A percentile compares a stretch with the other conserved stretches of the same genome.
Evolutionary conservation across 2,888 invertebrate genomes (phyloP).

Genomic region (Disparrhopalites patrizii): DNA sequence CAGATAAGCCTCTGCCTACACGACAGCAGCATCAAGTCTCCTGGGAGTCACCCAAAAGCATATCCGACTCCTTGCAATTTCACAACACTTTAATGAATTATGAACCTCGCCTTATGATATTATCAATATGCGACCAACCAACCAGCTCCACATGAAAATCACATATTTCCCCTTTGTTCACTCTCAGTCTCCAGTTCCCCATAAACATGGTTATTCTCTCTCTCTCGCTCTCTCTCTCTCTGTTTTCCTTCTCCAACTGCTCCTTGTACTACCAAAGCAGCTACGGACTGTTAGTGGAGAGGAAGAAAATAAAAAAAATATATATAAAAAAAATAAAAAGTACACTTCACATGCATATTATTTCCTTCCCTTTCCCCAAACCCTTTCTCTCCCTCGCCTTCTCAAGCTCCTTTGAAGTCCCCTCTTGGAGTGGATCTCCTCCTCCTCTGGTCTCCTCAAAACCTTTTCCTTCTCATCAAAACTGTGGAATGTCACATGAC

Average conservation of each 20-base stretch:
- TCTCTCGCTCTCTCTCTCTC: background rate
- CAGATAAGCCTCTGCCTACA: slow-evolving; percentile 39
- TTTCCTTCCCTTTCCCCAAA: background rate
- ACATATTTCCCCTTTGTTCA: slow-evolving; percentile 40
- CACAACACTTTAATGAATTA: slow-evolving; percentile 48
- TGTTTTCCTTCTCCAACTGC: background rate
- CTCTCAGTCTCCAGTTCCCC: slow-evolving; percentile 30
- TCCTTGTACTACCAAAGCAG: background rate
- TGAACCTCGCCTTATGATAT: slow-evolving; percentile 45
- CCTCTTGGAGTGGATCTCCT: no score
- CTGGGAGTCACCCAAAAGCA: slow-evolving; percentile 36
- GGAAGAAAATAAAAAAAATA: no score
- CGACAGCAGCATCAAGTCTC: slow-evolving; percentile 33
- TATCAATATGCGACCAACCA: slow-evolving; percentile 44
- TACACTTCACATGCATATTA: background rate
- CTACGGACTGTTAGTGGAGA: no score
- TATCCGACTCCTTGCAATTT: slow-evolving; percentile 43
- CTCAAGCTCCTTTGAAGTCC: no score
- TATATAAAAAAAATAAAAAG: no score
- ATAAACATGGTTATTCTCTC: slow-evolving; percentile 27
- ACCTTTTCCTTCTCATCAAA: background rate
- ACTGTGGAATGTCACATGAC: background rate
- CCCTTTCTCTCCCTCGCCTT: no score
- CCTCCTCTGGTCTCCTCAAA: background rate
- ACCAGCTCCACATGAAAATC: slow-evolving; percentile 38